Base-by-base conservation (phyloP, 2,113 vertebrate species). In the Petrocephalus zakoni region DNA sequence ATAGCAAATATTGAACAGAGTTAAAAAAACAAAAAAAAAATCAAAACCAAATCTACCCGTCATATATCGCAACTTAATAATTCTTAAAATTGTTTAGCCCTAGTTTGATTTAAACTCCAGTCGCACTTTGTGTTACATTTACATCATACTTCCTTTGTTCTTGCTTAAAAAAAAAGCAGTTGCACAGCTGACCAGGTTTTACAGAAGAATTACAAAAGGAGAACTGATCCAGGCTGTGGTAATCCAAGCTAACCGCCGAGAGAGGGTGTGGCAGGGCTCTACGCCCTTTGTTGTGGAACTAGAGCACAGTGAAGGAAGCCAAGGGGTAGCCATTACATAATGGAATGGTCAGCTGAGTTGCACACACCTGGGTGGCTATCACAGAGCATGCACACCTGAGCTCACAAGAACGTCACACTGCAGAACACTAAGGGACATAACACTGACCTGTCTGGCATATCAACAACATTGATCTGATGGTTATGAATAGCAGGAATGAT, bases 221-320 rank as follows among this genome's bases (percentile, higher is more conserved):
- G 52, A 90, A 88, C 86, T 88, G 89, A 89, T 88, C 89, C 82
- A 22, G 72, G 89, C 84, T 87, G 87, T 42, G 88, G 93, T 93
- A 93, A 94, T 91, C 75, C 87, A 92, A 90, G 89, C 90, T 87
- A 56, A 85, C 85, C 49, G 89, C 90, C 91, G 87, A 92, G 88
- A 81, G 82, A 83, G 25, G 88, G 90, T 92, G 91, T 92, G 93
- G 93, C 90, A 88, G 89, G 89, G 46, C 78, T 47, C 78, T 83
- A 21, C 46, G n/a, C 34, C 46, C 88, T 90, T 88, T 92, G 91
- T 90, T 92, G 92, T 93, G 90, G 81, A 83, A 61, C 85, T 90
- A 90, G 78, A 89, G 89, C 87, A 58, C 88, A 42, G 15, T 52
- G 88, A 90, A 89, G 90, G 89, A 90, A 90, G 92, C 58, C 37